Base-by-base conservation (phyloP, 2,113 vertebrate genomes). In the Tetraodon nigroviridis region DNA sequence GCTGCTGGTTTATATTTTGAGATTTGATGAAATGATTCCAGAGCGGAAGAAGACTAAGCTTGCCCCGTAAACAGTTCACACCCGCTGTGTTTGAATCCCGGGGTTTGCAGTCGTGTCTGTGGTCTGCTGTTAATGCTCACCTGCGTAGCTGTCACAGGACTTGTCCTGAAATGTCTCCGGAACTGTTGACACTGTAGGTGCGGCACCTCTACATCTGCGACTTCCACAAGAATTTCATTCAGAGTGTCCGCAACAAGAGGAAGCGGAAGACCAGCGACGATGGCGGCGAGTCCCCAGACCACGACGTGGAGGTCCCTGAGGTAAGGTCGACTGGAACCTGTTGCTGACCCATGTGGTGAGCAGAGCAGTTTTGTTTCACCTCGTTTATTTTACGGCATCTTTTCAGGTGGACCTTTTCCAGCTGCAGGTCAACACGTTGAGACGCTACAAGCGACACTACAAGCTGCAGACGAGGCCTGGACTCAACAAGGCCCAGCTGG, bases 141-240 rank as follows among this genome's bases (percentile, higher is more conserved):
- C 32, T 37, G 32, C 12, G 12, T 37, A 37, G 10, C 12, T 37
- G 32, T 37, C 32, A 37, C 8, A 37, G 32, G 32, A 37, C 32
- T 37, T 37, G 32, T 47, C 24, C 3, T 24, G 29, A 16, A 54
- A 32, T 6, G 0, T 7, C 54, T 14, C 0, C 13, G 6, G 0
- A 8, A 56, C 0, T 67, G 6, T 17, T 11, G 44, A 46, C 15
- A 6, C n/a, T 51, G 0, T 54, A 99, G 97, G 95, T 99, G 45
- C 91, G 95, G 49, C 97, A 98, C 76, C 90, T 99, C 50, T 99
- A 99, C 78, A 99, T 99, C 77, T 98, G 97, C 1, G 97, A 99
- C 80, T 99, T 99, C 82, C 97, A 99, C 77, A 99, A 98, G 89
- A 97, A 98, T 79, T 99, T 98, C 89, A 99, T 99, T 78, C 97